These are phyloP conservation scores for Dasysyrphus albostriatus DNA, from an alignment of 2,888 invertebrate species.

Conservation along the genomic window DNA sequence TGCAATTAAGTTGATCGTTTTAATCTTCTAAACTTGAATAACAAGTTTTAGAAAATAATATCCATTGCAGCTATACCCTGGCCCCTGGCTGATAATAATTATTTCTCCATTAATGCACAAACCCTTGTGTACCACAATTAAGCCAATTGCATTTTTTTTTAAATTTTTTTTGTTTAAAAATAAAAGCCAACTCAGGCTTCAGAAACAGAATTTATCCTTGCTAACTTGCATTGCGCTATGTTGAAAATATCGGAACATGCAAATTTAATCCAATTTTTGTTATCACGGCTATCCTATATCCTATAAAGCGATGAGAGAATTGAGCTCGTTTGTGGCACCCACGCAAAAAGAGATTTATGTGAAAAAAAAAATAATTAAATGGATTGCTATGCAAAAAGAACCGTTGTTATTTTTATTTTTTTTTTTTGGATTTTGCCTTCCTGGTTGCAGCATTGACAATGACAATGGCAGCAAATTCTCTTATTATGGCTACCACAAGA, in stretches of 20 bases:
- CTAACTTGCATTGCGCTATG: not conserved
- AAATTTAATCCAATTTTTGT: conserved; percentile 42
- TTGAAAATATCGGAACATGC: conserved; percentile 38
- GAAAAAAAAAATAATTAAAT: conserved; percentile 30
- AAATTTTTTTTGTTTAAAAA: conserved; percentile 11
- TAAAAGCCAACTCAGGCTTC: conserved; percentile 15
- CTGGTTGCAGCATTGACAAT: not conserved
- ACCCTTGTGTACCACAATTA: conserved; percentile 45
- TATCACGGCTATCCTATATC: conserved; percentile 1
- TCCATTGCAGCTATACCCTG: not conserved
- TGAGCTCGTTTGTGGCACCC: conserved; percentile 4
- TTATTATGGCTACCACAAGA: not conserved
- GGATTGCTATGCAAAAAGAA: conserved; percentile 29
- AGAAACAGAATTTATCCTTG: conserved; percentile 3
- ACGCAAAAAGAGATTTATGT: conserved; percentile 41
- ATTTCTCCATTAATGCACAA: conserved; percentile 53
- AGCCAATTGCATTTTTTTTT: conserved; percentile 48
- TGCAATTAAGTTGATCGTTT: conserved; percentile 24
- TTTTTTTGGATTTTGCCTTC: not conserved
- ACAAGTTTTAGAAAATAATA: conserved; percentile 30
- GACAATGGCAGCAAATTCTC: not conserved
- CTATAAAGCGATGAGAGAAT: conserved; percentile 9
- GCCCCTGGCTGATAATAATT: conserved; percentile 29
- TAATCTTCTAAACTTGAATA: conserved; percentile 37
- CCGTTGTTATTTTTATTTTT: not conserved